Base-by-base conservation (phyloP, 2,113 vertebrate species). In the Sander vitreus region DNA sequence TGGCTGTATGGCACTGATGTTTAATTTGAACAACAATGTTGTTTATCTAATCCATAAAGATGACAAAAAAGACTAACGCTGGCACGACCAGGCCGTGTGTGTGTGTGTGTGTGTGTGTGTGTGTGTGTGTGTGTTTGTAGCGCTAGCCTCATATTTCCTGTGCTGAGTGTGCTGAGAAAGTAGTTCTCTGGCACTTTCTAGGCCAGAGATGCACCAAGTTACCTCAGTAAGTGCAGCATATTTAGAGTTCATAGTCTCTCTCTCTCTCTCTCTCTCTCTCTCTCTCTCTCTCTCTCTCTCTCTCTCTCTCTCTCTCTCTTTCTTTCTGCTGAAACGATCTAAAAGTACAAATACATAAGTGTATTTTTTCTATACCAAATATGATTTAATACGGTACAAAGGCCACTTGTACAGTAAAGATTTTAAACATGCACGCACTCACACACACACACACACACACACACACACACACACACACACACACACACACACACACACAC, bases 31-130 rank as follows among this genome's bases (percentile, higher is more conserved):
- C 57, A 57, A 62, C 48, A 66, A 15, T 39, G 48, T 23, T 77
- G 30, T 84, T 77, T 65, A 74, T 87, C 58, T 78, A 39, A 55
- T 60, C 69, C 54, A 78, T 74, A 62, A 70, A 78, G 54, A 54
- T 84, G 69, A 67, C 43, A 23, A 73, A 54, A 80, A 53, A 78
- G 58, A 80, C 23, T 23, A 39, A 83, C 63, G 62, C 14, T n/a
- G 62, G 45, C 67, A 64, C 1, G 16, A 19, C 30, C 10, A 16
- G 8, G 33, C 21, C 5, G 23, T 47, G 39, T 76, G 5, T 60
- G 5, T 23, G 12, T 80, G 48, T 48, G 39, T 47, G 21, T 77
- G 64, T 79, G 57, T 58, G n/a, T n/a, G n/a, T n/a, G n/a, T n/a
- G 18, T 54, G 57, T 50, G 21, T 25, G 55, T 62, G 30, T 71